Evolutionary conservation across 2,113 vertebrate species (phyloP), one percentile per base, ranked within the genome.

Genomic region (Grantiella picta): DNA sequence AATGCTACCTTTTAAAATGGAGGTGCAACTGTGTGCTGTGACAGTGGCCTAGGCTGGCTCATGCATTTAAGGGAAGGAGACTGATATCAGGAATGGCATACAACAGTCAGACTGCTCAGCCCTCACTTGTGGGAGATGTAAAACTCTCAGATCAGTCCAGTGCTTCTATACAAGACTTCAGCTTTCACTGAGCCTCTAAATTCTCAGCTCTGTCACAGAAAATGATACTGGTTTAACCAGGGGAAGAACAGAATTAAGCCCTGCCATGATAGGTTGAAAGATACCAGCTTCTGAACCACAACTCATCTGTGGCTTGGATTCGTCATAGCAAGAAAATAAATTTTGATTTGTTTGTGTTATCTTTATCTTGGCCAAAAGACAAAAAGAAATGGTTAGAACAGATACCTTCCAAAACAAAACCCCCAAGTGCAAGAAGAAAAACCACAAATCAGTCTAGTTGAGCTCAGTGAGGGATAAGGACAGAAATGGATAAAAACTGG

Each of bases 361-460:
- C 92, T 90, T 82, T 91, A 45, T 11, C 68, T 83, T 75, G 75
- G 59, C n/a, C 71, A 83, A 93, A 93, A 53, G 20, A 82, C 60
- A 95, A 56, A 88, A 95, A 92, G 33, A 91, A 97, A 94, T 63
- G 83, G 35, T 70, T 78, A 91, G 63, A 72, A 88, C 50, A 88
- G 54, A 73, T 77, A 75, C 28, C 22, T 81, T 63, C 63, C 79
- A 86, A 83, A 89, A 92, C 35, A 92, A 88, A 91, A 90, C 49
- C 93, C 66, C 90, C 68, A 78, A 78, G 64, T 35, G 27, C 54
- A 86, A 86, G 52, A 70, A 63, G 35, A 71, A 92, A 91, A 96
- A 20, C 28, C n/a, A 80, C 64, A 81, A 80, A 92, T 94, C 85
- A 77, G 82, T 70, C 85, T 80, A 78, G 33, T 5, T 83, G 84